Evolutionary conservation across 2,888 invertebrate species (phyloP).

Genomic region (Sarcophaga caerulescens): DNA sequence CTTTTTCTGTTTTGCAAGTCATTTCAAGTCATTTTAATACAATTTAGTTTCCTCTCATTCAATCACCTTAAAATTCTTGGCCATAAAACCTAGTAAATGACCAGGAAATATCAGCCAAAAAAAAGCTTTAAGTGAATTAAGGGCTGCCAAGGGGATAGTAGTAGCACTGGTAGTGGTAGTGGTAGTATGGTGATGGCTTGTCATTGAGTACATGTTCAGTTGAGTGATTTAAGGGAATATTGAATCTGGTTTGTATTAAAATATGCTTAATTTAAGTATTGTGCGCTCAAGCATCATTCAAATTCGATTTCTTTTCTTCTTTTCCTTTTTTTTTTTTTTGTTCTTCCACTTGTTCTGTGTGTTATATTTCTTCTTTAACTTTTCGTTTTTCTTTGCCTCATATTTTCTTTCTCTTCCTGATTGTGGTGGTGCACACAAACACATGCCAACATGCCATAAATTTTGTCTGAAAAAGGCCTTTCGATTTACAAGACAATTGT

Average conservation of each 20-base stretch:
- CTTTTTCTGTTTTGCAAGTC: too few species aligned
- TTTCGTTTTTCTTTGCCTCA: constrained; percentile 11
- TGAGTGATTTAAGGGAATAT: constrained; percentile 55
- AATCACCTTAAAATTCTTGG: constrained; percentile 49
- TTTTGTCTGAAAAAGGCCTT: too few species aligned
- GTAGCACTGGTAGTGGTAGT: background rate
- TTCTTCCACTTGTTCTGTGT: background rate
- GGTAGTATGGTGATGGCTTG: too few species aligned
- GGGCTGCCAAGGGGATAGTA: background rate
- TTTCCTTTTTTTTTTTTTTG: constrained; percentile 16
- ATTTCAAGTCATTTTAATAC: constrained; percentile 44
- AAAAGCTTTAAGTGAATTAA: background rate
- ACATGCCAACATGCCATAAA: too few species aligned
- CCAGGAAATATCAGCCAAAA: constrained; percentile 1
- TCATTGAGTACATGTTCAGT: constrained; percentile 15
- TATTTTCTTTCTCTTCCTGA: background rate
- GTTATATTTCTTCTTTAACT: background rate
- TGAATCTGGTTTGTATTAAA: constrained; percentile 61
- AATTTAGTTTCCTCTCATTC: constrained; percentile 47
- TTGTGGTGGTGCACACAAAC: too few species aligned
- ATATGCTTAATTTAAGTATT: constrained; percentile 57
- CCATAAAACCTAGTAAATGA: constrained; percentile 60
- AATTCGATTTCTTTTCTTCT: constrained; percentile 31
- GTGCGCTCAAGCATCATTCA: constrained; percentile 56
- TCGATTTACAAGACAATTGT: too few species aligned